Conservation (phyloP, 2,888 invertebrate species). For the Apocheima hispidaria region DNA sequence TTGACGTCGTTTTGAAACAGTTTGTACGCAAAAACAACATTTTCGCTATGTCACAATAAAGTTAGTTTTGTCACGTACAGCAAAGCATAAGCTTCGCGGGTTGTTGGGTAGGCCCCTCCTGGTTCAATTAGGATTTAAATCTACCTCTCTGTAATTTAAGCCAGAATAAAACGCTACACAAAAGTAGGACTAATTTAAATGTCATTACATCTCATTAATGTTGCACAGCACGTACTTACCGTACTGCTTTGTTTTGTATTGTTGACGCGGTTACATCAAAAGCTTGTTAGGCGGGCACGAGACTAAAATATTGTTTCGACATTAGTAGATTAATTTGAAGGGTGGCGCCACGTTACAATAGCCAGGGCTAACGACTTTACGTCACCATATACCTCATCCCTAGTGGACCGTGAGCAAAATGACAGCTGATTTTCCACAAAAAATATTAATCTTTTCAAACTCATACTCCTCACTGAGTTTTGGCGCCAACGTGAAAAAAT, state of each 20-base stretch:
- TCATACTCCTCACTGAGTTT: too few species aligned
- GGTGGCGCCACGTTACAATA: constrained; percentile 1
- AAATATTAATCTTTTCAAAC: too few species aligned
- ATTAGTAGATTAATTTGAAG: constrained; percentile 20
- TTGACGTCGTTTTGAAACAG: too few species aligned
- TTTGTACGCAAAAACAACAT: too few species aligned
- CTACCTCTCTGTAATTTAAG: neutral
- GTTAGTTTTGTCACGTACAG: too few species aligned
- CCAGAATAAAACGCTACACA: neutral
- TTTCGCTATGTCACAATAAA: too few species aligned
- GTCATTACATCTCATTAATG: constrained; percentile 3
- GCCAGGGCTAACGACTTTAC: neutral
- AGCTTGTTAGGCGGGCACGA: constrained; percentile 17
- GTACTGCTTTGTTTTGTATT: constrained; percentile 15
- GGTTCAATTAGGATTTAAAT: neutral
- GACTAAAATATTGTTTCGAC: constrained; percentile 31
- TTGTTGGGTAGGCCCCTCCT: too few species aligned
- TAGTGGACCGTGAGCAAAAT: too few species aligned
- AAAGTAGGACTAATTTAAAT: constrained; percentile 2
- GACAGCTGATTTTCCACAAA: too few species aligned
- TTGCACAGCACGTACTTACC: constrained; percentile 5
- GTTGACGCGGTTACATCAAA: constrained; percentile 18
- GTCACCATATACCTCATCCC: too few species aligned
- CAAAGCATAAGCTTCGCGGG: too few species aligned
- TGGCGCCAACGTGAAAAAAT: neutral